phyloP scores from a whole-genome alignment of 2,888 invertebrate genomes.

The Cephus pulcher region DNA sequence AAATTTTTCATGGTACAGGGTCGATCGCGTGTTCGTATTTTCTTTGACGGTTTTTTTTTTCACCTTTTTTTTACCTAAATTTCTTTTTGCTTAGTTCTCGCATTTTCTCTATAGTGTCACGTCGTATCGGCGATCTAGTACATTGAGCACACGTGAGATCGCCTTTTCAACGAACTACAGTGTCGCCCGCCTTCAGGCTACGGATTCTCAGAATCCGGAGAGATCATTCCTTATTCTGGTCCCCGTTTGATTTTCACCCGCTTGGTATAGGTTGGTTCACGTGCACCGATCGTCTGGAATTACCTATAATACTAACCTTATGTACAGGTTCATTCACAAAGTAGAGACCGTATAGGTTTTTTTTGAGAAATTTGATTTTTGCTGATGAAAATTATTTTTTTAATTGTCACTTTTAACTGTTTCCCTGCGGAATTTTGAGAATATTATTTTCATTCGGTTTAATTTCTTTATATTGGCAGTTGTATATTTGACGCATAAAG shows the following conservation, averaged over 20 bases:
- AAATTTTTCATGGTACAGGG: background rate
- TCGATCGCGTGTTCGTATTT: background rate
- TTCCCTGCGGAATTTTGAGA: background rate
- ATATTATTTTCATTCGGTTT: background rate
- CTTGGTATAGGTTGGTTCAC: background rate
- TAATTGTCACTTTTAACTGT: background rate
- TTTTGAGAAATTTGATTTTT: background rate
- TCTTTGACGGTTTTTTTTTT: background rate
- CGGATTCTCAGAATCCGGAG: conserved; percentile 34
- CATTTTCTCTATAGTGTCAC: background rate
- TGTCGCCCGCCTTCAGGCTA: conserved; percentile 12
- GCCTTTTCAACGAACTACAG: background rate
- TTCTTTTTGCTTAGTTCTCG: background rate
- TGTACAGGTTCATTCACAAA: background rate
- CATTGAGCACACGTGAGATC: background rate
- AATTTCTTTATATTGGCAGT: background rate
- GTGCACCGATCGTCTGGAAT: background rate
- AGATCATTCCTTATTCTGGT: conserved; percentile 31
- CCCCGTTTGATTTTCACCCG: conserved; percentile 29
- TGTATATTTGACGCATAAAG: background rate
- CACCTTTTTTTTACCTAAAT: background rate
- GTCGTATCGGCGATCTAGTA: background rate
- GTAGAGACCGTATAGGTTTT: background rate
- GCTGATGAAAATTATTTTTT: background rate
- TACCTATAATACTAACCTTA: background rate